Evolutionary conservation across 2,113 vertebrate genomes (phyloP).

Genomic region (Lophochroa leadbeateri): DNA sequence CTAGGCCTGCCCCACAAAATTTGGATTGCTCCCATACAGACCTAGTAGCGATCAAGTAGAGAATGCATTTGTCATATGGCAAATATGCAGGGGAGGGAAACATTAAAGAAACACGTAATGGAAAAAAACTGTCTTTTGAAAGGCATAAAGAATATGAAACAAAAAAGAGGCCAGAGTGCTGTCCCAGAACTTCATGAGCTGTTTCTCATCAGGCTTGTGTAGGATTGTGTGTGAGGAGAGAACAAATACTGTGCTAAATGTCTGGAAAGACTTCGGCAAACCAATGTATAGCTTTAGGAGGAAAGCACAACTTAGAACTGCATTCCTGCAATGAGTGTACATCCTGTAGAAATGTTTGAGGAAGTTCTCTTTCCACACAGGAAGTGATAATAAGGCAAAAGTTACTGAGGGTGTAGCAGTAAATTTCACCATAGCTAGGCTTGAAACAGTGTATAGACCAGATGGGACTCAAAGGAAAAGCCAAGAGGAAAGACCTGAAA

Average conservation of each 20-base stretch:
- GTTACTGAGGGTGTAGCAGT: background rate
- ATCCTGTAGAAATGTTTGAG: background rate
- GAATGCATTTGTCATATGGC: slow-evolving; percentile 1
- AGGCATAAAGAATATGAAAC: background rate
- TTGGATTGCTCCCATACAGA: background rate
- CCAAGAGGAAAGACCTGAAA: background rate
- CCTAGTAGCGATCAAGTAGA: background rate
- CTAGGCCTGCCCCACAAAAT: background rate
- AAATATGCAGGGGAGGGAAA: background rate
- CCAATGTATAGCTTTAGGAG: background rate
- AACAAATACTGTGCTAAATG: background rate
- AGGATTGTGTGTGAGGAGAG: background rate
- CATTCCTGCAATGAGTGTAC: background rate
- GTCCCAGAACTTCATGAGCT: background rate
- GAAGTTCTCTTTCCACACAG: background rate
- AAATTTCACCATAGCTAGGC: background rate
- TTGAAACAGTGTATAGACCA: background rate
- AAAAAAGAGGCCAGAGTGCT: background rate
- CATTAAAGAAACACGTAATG: slow-evolving; percentile 17
- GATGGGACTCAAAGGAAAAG: background rate
- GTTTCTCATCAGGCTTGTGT: background rate
- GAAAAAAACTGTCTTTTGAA: background rate
- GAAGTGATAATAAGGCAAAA: background rate
- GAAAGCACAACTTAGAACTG: background rate
- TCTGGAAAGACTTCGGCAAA: background rate